Conservation (phyloP, 2,888 invertebrate genomes). For the Ophraella communa region DNA sequence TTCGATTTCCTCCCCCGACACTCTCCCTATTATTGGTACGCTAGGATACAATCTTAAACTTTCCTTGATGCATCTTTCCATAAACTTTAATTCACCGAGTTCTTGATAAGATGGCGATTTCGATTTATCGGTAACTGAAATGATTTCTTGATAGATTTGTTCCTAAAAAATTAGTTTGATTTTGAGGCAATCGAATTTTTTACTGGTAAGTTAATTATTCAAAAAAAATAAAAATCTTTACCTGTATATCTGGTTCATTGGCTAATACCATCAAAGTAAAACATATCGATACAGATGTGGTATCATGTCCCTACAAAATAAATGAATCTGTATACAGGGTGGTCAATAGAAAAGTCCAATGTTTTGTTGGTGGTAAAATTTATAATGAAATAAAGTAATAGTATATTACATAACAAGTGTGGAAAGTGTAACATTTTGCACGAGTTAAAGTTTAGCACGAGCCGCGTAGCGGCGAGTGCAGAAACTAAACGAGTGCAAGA, state of each 20-base stretch:
- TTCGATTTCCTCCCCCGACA: conserved; percentile 38
- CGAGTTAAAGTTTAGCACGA: too few relatives aligned
- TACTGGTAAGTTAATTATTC: too few relatives aligned
- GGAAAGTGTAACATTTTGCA: too few relatives aligned
- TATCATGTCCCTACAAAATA: conserved; percentile 67
- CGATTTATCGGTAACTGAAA: conserved; percentile 39
- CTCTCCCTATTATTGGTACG: conserved; percentile 53
- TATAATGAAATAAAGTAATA: too few relatives aligned
- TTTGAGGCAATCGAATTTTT: neutral
- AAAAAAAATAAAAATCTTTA: conserved; percentile 35
- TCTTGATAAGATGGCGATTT: conserved; percentile 62
- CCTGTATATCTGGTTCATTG: conserved; percentile 60
- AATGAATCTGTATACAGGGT: neutral
- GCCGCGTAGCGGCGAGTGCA: too few relatives aligned
- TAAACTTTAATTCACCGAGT: conserved; percentile 67
- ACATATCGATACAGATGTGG: conserved; percentile 61
- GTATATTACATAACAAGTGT: too few relatives aligned
- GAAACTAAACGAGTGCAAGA: too few relatives aligned
- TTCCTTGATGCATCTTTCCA: conserved; percentile 59
- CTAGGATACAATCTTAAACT: conserved; percentile 41
- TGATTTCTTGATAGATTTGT: conserved; percentile 38
- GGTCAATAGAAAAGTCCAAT: too few relatives aligned
- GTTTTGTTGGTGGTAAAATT: too few relatives aligned
- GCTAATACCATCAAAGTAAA: conserved; percentile 45
- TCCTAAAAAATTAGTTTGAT: conserved; percentile 1